Percentiles rank a stretch among this genome's conserved stretches.
Conservation (phyloP, 2,113 vertebrate genomes). For the Amazona vittata region DNA sequence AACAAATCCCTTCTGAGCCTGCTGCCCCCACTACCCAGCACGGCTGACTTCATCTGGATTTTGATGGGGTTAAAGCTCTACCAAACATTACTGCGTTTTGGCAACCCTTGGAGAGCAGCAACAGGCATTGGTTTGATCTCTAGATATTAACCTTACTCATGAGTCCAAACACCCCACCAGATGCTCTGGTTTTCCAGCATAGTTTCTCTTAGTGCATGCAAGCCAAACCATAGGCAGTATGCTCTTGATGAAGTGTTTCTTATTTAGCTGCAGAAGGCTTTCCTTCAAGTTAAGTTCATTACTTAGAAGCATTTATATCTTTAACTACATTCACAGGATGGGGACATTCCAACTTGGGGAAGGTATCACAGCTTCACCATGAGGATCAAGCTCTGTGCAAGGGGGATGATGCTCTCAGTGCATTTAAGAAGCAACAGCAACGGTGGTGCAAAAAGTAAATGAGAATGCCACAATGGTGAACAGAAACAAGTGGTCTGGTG, state of each 20-base stretch:
- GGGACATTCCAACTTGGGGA: background rate
- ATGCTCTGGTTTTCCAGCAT: background rate
- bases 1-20: constrained; percentile 54
- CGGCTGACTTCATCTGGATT: constrained; percentile 25
- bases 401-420: background rate
- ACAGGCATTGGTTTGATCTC: background rate
- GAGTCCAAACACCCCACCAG: background rate
- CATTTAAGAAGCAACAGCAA: background rate
- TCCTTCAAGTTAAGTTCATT: background rate
- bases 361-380: background rate
- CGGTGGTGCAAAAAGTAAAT: background rate
- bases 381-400: background rate
- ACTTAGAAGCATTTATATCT: background rate
- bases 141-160: background rate
- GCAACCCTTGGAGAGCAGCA: background rate
- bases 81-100: background rate
- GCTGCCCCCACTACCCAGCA: background rate
- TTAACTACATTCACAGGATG: background rate
- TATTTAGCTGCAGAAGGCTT: background rate
- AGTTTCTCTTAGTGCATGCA: background rate
- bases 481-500: background rate
- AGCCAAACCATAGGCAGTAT: background rate
- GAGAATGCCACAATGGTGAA: background rate
- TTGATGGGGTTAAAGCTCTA: background rate
- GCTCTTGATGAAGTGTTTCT: background rate